These are phyloP conservation scores for Automeris io DNA, from an alignment of 2,888 invertebrate species.

Conservation along the genomic window DNA sequence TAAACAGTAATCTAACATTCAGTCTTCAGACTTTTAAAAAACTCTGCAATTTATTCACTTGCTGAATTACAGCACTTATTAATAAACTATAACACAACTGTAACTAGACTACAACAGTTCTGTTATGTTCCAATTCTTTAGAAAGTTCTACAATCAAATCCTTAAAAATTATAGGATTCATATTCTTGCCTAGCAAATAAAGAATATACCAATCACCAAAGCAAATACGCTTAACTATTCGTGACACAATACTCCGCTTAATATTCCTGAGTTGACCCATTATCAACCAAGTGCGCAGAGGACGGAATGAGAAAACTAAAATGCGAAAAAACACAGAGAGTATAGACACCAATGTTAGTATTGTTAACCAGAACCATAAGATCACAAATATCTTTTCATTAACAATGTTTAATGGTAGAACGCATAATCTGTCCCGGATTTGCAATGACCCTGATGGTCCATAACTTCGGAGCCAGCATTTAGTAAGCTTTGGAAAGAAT, in stretches of 20 bases:
- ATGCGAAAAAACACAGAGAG: slow-evolving; percentile 81
- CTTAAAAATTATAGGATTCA: slow-evolving; percentile 81
- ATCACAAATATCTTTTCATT: slow-evolving; percentile 88
- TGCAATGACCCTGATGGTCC: slow-evolving; percentile 79
- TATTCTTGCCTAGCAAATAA: slow-evolving; percentile 85
- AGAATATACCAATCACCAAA: slow-evolving; percentile 89
- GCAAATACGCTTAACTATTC: slow-evolving; percentile 70
- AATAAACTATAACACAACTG: background rate
- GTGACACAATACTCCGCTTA: slow-evolving; percentile 67
- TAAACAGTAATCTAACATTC: background rate
- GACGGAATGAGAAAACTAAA: slow-evolving; percentile 71
- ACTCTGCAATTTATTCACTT: slow-evolving; percentile 1
- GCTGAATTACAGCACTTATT: background rate
- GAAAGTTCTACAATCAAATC: slow-evolving; percentile 78
- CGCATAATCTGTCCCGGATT: slow-evolving; percentile 80
- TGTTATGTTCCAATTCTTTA: slow-evolving; percentile 47
- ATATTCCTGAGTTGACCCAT: slow-evolving; percentile 78
- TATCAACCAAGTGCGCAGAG: slow-evolving; percentile 78
- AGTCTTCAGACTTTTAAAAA: background rate
- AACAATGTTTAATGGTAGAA: slow-evolving; percentile 86
- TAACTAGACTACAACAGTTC: slow-evolving; percentile 35
- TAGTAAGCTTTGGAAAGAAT: slow-evolving; percentile 82
- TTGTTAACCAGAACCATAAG: slow-evolving; percentile 85
- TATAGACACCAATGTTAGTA: slow-evolving; percentile 78
- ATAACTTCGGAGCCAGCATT: slow-evolving; percentile 76